Percentiles rank a stretch among this genome's conserved stretches.
Conservation (phyloP, 2,797 vertebrate genomes). For the Telmatherina bonti region DNA sequence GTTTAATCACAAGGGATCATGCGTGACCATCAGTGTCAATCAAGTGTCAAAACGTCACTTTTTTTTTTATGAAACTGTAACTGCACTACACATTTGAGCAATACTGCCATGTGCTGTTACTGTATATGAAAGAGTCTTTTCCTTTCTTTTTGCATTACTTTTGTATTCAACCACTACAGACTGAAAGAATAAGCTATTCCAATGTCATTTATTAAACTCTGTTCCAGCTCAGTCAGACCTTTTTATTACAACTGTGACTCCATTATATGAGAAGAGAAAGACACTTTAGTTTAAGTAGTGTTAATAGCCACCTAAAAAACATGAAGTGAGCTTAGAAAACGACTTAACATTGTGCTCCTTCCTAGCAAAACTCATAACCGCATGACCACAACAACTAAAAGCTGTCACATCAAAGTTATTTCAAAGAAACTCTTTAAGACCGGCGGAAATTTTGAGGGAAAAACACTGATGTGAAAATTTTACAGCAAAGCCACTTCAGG, state of each 20-base stretch:
- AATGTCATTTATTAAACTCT: conserved; percentile 37
- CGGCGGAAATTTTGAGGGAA: not conserved
- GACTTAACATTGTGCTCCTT: conserved; percentile 16
- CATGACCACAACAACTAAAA: conserved; percentile 1
- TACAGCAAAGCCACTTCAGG: conserved; percentile 2
- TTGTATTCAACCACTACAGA: conserved; percentile 3
- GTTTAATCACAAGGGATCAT: conserved; percentile 44
- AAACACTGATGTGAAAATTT: conserved; percentile 2
- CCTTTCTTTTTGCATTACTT: not conserved
- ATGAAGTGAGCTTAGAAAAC: conserved; percentile 34
- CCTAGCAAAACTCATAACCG: conserved; percentile 8
- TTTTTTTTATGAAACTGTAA: conserved; percentile 54
- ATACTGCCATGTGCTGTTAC: conserved; percentile 1
- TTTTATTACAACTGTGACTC: conserved; percentile 12
- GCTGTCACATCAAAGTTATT: conserved; percentile 27
- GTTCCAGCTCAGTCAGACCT: conserved; percentile 35
- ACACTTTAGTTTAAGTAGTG: not conserved
- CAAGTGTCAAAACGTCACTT: conserved; percentile 47
- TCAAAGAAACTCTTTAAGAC: not conserved
- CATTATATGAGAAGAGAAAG: conserved; percentile 10
- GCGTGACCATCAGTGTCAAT: conserved; percentile 44
- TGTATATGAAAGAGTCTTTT: conserved; percentile 9
- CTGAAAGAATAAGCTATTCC: conserved; percentile 39
- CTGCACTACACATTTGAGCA: conserved; percentile 22
- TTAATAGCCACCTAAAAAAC: conserved; percentile 19